phyloP scores from a whole-genome alignment of 2,113 vertebrate species.

The Melanotaenia duboulayi region DNA sequence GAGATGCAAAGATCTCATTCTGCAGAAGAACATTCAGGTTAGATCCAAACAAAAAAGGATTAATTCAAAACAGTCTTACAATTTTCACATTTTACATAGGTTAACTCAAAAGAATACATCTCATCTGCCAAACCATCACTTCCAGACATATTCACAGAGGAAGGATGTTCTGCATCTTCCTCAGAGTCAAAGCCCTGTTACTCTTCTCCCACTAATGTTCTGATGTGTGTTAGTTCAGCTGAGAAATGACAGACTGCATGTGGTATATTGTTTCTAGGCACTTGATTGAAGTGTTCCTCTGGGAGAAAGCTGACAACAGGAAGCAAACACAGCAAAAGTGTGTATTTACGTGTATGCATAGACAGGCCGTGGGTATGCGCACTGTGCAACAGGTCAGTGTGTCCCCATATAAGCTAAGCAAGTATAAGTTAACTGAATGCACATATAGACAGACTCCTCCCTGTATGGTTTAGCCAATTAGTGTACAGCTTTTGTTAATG shows the following conservation, averaged over 20 bases:
- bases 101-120: background rate
- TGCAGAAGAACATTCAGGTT: conserved; percentile 55
- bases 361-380: background rate
- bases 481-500: too few relatives aligned
- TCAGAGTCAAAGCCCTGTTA: conserved; percentile 13
- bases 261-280: conserved; percentile 53
- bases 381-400: background rate
- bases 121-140: background rate
- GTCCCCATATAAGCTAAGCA: background rate
- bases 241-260: conserved; percentile 43
- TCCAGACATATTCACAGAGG: background rate
- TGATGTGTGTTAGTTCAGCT: conserved; percentile 33
- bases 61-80: background rate
- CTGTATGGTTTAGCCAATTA: too few relatives aligned
- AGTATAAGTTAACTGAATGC: too few relatives aligned
- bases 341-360: background rate
- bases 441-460: background rate
- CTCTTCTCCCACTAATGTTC: conserved; percentile 24
- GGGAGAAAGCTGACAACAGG: conserved; percentile 55
- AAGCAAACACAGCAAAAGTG: conserved; percentile 43
- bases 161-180: conserved; percentile 12
- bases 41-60: conserved; percentile 1
- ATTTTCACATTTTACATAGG: conserved; percentile 1
- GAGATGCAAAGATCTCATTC: conserved; percentile 98
- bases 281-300: conserved; percentile 54